These are phyloP conservation scores for Acrocera orbiculus DNA, from an alignment of 2,888 invertebrate species.

Conservation along the genomic window DNA sequence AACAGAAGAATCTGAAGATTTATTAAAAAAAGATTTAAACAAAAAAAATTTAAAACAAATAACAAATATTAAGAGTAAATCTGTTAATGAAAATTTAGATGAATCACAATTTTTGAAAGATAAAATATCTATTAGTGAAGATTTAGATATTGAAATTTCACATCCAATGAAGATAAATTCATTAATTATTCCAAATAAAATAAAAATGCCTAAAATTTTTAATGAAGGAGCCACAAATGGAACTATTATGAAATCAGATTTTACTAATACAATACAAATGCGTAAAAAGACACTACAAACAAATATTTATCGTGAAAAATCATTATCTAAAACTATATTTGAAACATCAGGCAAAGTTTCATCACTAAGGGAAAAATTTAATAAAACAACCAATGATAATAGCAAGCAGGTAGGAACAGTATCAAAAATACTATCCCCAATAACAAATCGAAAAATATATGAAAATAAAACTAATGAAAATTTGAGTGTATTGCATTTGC, in stretches of 20 bases:
- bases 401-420: no score
- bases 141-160: background rate
- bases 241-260: slow-evolving; percentile 28
- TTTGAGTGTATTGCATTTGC: slow-evolving; percentile 5
- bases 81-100: slow-evolving; percentile 27
- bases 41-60: no score
- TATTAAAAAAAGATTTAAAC: no score
- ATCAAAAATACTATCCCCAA: no score
- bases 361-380: slow-evolving; percentile 25
- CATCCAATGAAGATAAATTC: slow-evolving; percentile 2
- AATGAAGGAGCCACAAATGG: slow-evolving; percentile 14
- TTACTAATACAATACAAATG: slow-evolving; percentile 30
- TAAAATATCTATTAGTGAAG: background rate
- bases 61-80: no score
- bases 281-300: slow-evolving; percentile 29
- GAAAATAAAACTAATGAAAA: slow-evolving; percentile 1
- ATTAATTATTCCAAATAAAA: background rate
- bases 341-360: slow-evolving; percentile 25
- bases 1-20: slow-evolving; percentile 18
- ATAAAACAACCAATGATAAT: background rate
- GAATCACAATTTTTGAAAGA: background rate
- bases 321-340: slow-evolving; percentile 18
- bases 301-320: slow-evolving; percentile 24
- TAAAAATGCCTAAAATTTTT: background rate
- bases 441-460: no score